phyloP scores from a whole-genome alignment of 2,888 invertebrate genomes.

The Archips xylosteana region DNA sequence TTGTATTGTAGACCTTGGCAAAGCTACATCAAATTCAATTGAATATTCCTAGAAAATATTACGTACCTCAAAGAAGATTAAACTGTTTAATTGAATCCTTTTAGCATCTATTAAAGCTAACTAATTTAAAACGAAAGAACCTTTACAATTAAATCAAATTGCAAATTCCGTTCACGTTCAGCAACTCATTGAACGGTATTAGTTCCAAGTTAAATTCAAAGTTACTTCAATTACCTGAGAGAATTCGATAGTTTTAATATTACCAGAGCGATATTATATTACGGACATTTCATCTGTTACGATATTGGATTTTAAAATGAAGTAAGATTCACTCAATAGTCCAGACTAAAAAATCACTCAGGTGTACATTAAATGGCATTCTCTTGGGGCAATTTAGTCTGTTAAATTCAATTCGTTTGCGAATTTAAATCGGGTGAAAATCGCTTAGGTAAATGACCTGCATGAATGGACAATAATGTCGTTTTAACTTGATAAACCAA shows the following conservation, averaged over 20 bases:
- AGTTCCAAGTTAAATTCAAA: conserved; percentile 1
- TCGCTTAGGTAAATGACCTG: no score
- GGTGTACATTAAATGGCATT: background rate
- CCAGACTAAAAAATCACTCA: background rate
- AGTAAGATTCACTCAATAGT: background rate
- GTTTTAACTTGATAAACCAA: no score
- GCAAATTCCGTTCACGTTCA: background rate
- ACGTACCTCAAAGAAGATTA: no score
- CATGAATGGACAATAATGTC: no score
- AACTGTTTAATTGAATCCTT: background rate
- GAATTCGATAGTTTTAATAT: background rate
- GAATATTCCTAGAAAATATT: no score
- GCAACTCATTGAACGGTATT: background rate
- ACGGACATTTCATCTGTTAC: background rate
- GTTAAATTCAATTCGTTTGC: background rate
- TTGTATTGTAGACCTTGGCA: no score
- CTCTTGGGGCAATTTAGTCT: no score
- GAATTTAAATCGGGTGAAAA: background rate
- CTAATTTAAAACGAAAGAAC: background rate
- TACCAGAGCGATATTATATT: background rate
- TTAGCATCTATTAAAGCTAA: background rate
- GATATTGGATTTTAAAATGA: conserved; percentile 1
- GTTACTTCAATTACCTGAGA: background rate
- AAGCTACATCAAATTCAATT: no score
- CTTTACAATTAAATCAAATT: background rate